Evolutionary conservation across 2,797 vertebrate genomes (phyloP).

Genomic region (Typhlichthys subterraneus): DNA sequence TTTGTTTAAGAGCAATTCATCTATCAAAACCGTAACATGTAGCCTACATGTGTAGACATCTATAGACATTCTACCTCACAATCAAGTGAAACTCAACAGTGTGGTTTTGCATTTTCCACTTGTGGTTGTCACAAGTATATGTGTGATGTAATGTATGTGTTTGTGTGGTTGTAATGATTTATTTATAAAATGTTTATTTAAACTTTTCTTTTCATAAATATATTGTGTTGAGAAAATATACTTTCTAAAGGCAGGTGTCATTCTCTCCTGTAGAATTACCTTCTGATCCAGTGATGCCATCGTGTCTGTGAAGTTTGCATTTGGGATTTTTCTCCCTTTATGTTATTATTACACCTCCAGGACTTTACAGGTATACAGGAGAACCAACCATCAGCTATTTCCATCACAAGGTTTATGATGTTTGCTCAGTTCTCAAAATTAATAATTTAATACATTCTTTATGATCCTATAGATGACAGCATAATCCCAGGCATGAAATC

Average conservation of each 20-base stretch:
- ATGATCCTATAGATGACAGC: constrained; percentile 2
- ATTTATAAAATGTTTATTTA: not conserved
- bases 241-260: not conserved
- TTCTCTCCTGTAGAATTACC: constrained; percentile 10
- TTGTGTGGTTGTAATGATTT: not conserved
- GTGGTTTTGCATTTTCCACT: not conserved
- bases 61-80: not conserved
- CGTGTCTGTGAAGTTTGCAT: not conserved
- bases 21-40: too few species aligned
- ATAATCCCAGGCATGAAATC: not conserved
- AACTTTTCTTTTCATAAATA: not conserved
- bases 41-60: too few species aligned
- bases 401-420: constrained; percentile 23
- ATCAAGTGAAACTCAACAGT: not conserved
- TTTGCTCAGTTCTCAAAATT: constrained; percentile 11
- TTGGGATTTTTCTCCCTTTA: constrained; percentile 11
- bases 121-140: not conserved
- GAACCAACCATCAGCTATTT: constrained; percentile 28
- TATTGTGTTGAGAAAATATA: constrained; percentile 7
- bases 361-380: constrained; percentile 13
- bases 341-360: not conserved
- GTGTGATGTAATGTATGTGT: not conserved
- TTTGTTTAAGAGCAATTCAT: too few species aligned
- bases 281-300: constrained; percentile 9
- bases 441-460: constrained; percentile 10